A percentile compares a stretch with the other conserved stretches of the same genome.
Evolutionary conservation across 2,113 vertebrate species (phyloP).

Genomic region (Lepus europaeus): DNA sequence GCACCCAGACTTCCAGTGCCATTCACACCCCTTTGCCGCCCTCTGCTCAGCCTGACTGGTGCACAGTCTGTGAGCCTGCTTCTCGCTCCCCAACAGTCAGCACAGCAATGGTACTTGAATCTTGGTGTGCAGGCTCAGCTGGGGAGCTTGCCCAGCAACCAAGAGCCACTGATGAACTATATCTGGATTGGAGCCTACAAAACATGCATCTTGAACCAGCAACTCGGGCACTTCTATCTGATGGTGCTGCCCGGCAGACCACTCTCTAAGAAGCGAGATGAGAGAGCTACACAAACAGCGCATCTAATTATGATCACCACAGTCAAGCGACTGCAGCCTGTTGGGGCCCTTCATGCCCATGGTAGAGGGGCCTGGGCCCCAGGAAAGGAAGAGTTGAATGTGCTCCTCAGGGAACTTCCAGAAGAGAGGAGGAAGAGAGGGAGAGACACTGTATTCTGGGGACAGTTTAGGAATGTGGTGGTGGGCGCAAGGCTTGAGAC

Average conservation of each 20-base stretch:
- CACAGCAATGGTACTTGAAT: neutral
- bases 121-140: neutral
- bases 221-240: neutral
- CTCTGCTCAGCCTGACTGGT: neutral
- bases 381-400: neutral
- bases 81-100: neutral
- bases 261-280: slow-evolving; percentile 16
- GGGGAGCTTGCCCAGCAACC: neutral
- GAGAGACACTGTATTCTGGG: neutral
- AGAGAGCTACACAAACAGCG: neutral
- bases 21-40: neutral
- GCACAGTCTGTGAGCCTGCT: neutral
- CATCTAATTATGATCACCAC: neutral
- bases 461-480: neutral
- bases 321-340: neutral
- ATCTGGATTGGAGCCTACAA: too few species aligned
- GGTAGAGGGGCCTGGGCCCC: neutral
- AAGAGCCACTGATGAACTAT: neutral
- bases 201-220: neutral
- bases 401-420: neutral
- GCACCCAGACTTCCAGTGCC: neutral
- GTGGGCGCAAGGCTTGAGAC: neutral
- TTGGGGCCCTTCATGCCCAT: neutral
- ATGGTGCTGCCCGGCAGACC: neutral
- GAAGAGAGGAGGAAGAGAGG: neutral